Evolutionary conservation across 2,113 vertebrate species (phyloP).

Genomic region (Falcunculus frontatus): DNA sequence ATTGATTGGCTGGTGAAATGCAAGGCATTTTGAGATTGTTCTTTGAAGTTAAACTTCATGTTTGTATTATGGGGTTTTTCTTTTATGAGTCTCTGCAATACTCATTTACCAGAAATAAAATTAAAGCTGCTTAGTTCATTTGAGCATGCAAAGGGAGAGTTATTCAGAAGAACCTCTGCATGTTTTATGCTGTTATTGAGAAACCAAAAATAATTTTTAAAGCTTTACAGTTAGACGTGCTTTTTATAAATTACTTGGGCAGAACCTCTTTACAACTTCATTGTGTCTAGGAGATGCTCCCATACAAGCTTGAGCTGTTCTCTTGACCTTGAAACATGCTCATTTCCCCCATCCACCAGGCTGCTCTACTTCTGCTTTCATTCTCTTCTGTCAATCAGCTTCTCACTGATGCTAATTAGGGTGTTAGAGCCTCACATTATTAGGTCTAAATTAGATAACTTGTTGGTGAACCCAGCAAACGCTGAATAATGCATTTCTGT

Average conservation of each 20-base stretch:
- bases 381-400: not conserved
- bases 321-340: not conserved
- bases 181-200: not conserved
- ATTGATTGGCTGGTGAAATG: not conserved
- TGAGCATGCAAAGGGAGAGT: not conserved
- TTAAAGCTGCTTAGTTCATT: not conserved
- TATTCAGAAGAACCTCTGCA: not conserved
- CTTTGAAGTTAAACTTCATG: not conserved
- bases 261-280: not conserved
- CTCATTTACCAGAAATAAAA: not conserved
- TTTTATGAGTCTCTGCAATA: not conserved
- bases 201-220: not conserved
- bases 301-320: not conserved
- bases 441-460: not conserved
- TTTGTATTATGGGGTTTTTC: not conserved
- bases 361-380: not conserved
- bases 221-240: not conserved
- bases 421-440: not conserved
- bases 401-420: not conserved
- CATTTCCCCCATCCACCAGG: accelerated
- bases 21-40: not conserved
- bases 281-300: not conserved
- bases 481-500: not conserved
- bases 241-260: not conserved
- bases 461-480: not conserved